Conservation (phyloP, 2,797 vertebrate genomes). For the Dermochelys coriacea region DNA sequence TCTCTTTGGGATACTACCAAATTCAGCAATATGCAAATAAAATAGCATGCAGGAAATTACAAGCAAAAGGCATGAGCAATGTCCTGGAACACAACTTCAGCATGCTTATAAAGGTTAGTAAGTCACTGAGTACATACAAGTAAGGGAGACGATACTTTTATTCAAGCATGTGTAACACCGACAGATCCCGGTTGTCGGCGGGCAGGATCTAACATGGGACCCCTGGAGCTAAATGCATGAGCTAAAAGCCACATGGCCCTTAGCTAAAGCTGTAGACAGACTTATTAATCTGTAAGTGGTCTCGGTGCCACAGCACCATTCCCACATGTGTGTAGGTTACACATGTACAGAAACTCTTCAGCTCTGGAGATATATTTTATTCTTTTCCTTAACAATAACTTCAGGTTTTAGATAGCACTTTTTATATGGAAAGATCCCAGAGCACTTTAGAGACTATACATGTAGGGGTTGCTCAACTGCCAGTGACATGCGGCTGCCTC, state of each 20-base stretch:
- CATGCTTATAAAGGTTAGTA: constrained; percentile 12
- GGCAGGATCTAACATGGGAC: too few species aligned
- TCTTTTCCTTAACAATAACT: constrained; percentile 9
- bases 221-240: too few species aligned
- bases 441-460: constrained; percentile 36
- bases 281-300: too few species aligned
- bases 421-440: constrained; percentile 23
- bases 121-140: constrained; percentile 29
- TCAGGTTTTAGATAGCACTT: background rate
- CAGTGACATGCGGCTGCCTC: constrained; percentile 69
- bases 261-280: too few species aligned
- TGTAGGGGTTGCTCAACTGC: background rate
- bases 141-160: background rate
- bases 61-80: constrained; percentile 67
- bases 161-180: background rate
- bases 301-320: too few species aligned
- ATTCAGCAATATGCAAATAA: constrained; percentile 66
- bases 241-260: too few species aligned
- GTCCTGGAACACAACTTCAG: constrained; percentile 56
- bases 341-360: background rate
- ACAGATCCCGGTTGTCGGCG: too few species aligned
- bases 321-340: too few species aligned
- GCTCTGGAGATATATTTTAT: background rate
- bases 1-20: constrained; percentile 65
- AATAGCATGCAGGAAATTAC: constrained; percentile 55